Conservation (phyloP, 2,113 vertebrate genomes). For the Copsychus sechellarum region DNA sequence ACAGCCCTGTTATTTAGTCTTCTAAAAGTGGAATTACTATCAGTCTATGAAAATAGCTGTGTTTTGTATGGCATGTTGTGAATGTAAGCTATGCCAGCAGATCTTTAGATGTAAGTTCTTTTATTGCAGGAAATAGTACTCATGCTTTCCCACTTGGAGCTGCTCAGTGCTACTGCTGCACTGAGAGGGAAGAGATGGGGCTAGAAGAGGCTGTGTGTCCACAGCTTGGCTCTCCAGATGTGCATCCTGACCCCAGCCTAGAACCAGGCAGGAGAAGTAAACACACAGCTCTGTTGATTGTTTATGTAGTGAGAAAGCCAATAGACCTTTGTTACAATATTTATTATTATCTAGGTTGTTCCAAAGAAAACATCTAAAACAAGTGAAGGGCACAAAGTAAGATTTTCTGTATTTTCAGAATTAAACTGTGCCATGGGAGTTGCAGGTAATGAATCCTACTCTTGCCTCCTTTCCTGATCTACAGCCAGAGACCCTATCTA, state of each 20-base stretch:
- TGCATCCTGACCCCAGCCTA: neutral
- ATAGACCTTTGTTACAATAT: neutral
- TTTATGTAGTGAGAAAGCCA: neutral
- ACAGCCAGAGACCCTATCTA: neutral
- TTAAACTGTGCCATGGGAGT: neutral
- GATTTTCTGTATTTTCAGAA: neutral
- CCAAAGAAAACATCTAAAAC: neutral
- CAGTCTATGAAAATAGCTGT: neutral
- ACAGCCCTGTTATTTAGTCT: neutral
- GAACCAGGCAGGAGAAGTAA: neutral
- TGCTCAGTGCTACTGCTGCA: neutral
- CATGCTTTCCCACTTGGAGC: neutral
- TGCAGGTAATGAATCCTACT: neutral
- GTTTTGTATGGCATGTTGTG: neutral
- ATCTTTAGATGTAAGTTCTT: neutral
- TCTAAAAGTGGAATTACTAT: neutral
- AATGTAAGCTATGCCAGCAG: neutral
- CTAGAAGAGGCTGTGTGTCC: rapidly evolving
- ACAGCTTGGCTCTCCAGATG: neutral
- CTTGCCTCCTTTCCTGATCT: neutral
- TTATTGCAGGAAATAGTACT: neutral
- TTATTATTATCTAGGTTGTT: neutral
- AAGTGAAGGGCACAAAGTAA: neutral
- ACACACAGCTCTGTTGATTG: neutral
- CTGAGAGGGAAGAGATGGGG: neutral